Evolutionary conservation across 2,888 invertebrate species (phyloP), one percentile per base, ranked within the genome.

Genomic region (Scaptomyza cyrtandrae): DNA sequence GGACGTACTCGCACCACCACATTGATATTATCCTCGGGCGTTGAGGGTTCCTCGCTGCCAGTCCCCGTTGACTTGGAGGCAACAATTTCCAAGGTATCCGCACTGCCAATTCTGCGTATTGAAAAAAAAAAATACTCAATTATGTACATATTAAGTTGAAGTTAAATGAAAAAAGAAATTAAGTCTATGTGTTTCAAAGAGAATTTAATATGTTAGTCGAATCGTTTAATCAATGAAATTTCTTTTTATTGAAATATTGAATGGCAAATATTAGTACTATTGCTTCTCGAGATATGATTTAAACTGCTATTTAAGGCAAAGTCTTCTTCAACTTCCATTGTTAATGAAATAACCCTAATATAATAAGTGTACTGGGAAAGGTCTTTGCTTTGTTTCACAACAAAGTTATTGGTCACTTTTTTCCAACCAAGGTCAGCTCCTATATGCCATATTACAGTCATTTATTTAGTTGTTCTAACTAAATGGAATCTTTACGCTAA

Each of bases 1-100:
- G 98, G 98, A 16, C 98, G 94, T 0, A 98, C 97, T 91, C 98
- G 86, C 72, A 98, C 95, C 33, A 97, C 97, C 10, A 98, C 98
- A 91, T 97, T 97, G 86, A 97, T 97, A 88, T 97, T 97, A 90
- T 97, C 97, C 86, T 96, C 96, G 29, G 92, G 92, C 24, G 92
- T 92, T 16, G 92, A 90, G 35, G 92, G 92, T 53, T 92, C 91
- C 68, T 91, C 91, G 75, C 92, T 92, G 57, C 90, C 92, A 7
- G 90, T 90, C 41, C 90, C 91, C n/a, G 90, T 90, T 6, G 92
- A 92, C 41, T 92, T 92, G 27, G 91, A 91, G 54, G 92, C 92
- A 14, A 92, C 90, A 61, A 92, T 88, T 89, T 92, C 92, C 75
- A 91, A 71, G 1, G 90, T 92, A 72, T 92, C 92, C 14, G 91